phyloP scores from a whole-genome alignment of 2,888 invertebrate species.

The Macaria liturata region DNA sequence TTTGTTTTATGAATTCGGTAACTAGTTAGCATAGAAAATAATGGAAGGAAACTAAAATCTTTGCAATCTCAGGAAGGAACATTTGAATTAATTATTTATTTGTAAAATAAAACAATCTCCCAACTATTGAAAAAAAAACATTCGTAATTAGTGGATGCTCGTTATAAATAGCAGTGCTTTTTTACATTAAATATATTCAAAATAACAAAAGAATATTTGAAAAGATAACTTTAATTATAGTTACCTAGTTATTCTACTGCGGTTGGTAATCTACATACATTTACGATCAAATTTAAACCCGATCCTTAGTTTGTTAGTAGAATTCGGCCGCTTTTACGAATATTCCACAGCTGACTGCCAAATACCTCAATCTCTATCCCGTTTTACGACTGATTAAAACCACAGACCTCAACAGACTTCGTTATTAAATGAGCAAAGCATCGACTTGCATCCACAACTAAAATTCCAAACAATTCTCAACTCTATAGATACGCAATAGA shows the following conservation, averaged over 20 bases:
- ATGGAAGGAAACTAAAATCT: background rate
- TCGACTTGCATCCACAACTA: constrained; percentile 19
- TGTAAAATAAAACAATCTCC: too few relatives aligned
- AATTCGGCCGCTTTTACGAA: constrained; percentile 1
- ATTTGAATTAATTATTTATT: too few relatives aligned
- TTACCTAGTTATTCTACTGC: too few relatives aligned
- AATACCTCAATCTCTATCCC: constrained; percentile 29
- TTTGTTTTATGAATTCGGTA: constrained; percentile 9
- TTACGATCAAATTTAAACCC: too few relatives aligned
- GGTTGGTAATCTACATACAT: too few relatives aligned
- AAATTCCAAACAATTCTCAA: constrained; percentile 13
- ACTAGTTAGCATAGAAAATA: background rate
- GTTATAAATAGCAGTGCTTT: too few relatives aligned
- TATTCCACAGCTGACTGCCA: constrained; percentile 11
- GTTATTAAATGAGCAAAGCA: constrained; percentile 24
- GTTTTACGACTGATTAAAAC: constrained; percentile 38
- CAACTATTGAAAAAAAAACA: too few relatives aligned
- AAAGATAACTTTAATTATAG: too few relatives aligned
- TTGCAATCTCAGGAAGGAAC: too few relatives aligned
- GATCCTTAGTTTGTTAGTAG: background rate
- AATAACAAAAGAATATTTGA: too few relatives aligned
- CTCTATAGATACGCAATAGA: constrained; percentile 7
- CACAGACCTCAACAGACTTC: constrained; percentile 28
- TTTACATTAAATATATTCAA: too few relatives aligned
- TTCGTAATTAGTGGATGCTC: too few relatives aligned